Base-by-base conservation (phyloP, 2,113 vertebrate genomes). In the Epinephelus lanceolatus region DNA sequence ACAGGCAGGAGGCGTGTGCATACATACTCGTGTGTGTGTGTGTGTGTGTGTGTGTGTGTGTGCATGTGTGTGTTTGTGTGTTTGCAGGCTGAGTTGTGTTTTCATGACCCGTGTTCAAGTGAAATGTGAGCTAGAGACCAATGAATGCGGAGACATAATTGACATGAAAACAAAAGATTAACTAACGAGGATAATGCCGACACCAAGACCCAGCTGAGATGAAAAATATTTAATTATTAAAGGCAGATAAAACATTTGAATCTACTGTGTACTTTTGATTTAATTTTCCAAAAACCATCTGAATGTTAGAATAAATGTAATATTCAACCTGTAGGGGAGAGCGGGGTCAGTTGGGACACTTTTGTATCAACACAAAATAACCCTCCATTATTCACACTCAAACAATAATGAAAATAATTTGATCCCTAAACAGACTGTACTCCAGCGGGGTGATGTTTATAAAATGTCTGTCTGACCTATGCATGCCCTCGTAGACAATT, bases 51-150 rank as follows among this genome's bases (percentile, higher is more conserved):
- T 62, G 17, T 15, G 25, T 27, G 27, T 27, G 27, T 27, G 18
- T 62, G 60, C 21, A 10, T 21, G 30, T 21, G 60, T 62, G 17
- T 62, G 17, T 17, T 4, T 21, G 17, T 21, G 8, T 9, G 30
- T 61, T 19, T 23, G 19, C 18, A 10, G 11, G n/a, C 55, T 9
- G n/a, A 23, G 21, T 56, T 68, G 56, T 33, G 59, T 68, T 78
- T 74, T 79, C 30, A 57, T 80, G 81, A 76, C 78, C 78, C 45
- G n/a, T 80, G 81, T 68, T 71, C 42, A 56, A 69, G 47, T 81
- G 79, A 86, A 91, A 90, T 65, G 42, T 76, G 82, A 90, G 71
- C 30, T 13, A 8, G 19, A 55, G 55, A 62, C 30, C 42, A 59
- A 65, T 73, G 61, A 78, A 42, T 59, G 52, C 69, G 33, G 69